Conservation (phyloP, 2,888 invertebrate species). For the Microplitis deprimator region DNA sequence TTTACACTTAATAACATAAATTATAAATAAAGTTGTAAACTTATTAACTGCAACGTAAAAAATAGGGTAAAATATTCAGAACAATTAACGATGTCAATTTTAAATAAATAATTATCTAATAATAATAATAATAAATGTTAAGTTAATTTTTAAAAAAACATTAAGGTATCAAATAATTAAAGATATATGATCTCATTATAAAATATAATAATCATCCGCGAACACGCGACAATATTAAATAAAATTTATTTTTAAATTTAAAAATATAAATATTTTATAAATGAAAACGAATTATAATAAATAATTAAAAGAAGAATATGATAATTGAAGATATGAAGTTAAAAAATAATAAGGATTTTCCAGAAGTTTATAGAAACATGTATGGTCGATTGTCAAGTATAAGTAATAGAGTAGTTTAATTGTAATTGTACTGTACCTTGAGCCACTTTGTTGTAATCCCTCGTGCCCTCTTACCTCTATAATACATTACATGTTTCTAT, state of each 20-base stretch:
- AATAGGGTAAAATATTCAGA: neutral
- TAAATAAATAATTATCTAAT: neutral
- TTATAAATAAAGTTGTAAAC: neutral
- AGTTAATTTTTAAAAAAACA: neutral
- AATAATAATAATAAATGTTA: neutral
- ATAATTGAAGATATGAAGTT: neutral
- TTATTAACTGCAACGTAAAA: neutral
- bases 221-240: too few species aligned
- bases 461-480: neutral
- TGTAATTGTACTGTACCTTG: slow-evolving; percentile 25
- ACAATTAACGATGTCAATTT: neutral
- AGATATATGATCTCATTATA: neutral
- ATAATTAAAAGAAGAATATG: too few species aligned
- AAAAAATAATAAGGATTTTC: neutral
- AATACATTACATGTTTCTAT: neutral
- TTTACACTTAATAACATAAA: neutral
- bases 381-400: neutral
- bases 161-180: neutral
- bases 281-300: too few species aligned
- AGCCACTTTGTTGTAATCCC: slow-evolving; percentile 3
- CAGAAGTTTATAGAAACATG: neutral
- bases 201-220: neutral
- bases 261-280: too few species aligned
- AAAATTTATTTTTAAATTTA: too few species aligned
- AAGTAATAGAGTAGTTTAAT: neutral